Evolutionary conservation across 2,113 vertebrate genomes (phyloP), one percentile per base, ranked within the genome.

Genomic region (Lampris incognitus): DNA sequence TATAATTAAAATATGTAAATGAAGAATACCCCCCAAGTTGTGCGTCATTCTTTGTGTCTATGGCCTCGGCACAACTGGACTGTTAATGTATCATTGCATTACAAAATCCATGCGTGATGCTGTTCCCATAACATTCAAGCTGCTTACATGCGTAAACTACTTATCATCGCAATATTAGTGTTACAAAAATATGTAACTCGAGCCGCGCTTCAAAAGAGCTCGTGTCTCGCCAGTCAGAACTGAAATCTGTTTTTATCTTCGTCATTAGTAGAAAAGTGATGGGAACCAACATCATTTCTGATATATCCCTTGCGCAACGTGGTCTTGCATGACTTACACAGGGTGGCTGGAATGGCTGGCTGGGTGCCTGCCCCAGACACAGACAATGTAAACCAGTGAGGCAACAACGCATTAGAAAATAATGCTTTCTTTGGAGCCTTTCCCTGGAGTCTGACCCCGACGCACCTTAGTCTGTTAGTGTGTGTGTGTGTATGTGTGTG

Each of bases 351-450:
- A 36, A 36, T 6, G 39, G 6, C 37, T n/a, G 11, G 37, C 11
- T 52, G 7, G 40, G 10, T 67, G 9, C 37, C 10, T 55, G 72
- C 58, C n/a, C 7, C 10, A 24, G 57, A 72, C 66, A 56, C 13
- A 55, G 51, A 9, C 40, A 50, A 52, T 38, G 9, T 51, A 56
- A 48, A 52, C 52, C 71, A 61, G 44, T 54, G 44, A 74, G 50
- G 3, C 44, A 79, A 60, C 37, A 69, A n/a, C 1, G 48, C 63
- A 69, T 84, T 62, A 8, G 55, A 76, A 64, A 66, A 82, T 37
- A 7, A 52, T 68, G 59, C 63, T 75, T 85, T 81, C 10, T 70
- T 82, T 84, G 74, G 74, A 79, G 0, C 36, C 39, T 69, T 50
- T 66, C 64, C 56, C 55, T 39, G 6, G 4, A 67, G 57, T 58